Percentiles rank a stretch among this genome's conserved stretches.
These are phyloP conservation scores for Pocillopora grandis DNA, from an alignment of 92 coral and sea anemone genomes.

Conservation along the genomic window DNA sequence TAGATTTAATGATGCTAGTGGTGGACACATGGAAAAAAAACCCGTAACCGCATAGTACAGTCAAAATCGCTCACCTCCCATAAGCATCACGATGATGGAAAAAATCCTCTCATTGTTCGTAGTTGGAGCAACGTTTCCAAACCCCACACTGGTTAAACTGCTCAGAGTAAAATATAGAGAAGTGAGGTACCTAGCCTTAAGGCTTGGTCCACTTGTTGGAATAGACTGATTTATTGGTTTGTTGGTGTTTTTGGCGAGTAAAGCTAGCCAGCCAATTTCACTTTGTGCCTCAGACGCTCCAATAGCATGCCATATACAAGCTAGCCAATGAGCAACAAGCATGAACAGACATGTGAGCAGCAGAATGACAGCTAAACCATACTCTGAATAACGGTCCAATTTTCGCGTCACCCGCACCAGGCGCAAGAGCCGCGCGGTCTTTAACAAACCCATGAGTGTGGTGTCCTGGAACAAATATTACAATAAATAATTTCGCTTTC, in stretches of 20 bases:
- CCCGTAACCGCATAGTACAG: no score
- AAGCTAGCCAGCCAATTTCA: slow-evolving; percentile 66
- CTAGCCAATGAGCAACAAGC: slow-evolving; percentile 84
- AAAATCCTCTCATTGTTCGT: slow-evolving; percentile 78
- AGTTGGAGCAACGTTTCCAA: slow-evolving; percentile 81
- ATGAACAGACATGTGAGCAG: slow-evolving; percentile 73
- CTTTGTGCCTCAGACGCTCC: slow-evolving; percentile 54
- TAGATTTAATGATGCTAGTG: no score
- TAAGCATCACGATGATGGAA: slow-evolving; percentile 71
- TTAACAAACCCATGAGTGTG: slow-evolving; percentile 72
- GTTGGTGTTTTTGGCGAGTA: slow-evolving; percentile 55
- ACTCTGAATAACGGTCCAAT: slow-evolving; percentile 82
- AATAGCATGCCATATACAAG: slow-evolving; percentile 87
- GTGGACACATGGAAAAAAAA: no score
- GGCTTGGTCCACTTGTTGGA: slow-evolving; percentile 42
- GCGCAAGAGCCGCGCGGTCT: slow-evolving; percentile 85
- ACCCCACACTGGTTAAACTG: slow-evolving; percentile 84
- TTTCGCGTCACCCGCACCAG: slow-evolving; percentile 81
- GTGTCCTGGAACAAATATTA: slow-evolving; percentile 49
- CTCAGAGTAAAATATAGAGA: slow-evolving; percentile 82
- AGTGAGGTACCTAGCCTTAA: slow-evolving; percentile 66
- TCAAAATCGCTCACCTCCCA: slow-evolving; percentile 65
- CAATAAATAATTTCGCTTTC: no score
- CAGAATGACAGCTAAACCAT: slow-evolving; percentile 78
- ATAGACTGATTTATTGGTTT: slow-evolving; percentile 31